Base-by-base conservation (phyloP, 1,140 invertebrate species). In the Drosophila albomicans region DNA sequence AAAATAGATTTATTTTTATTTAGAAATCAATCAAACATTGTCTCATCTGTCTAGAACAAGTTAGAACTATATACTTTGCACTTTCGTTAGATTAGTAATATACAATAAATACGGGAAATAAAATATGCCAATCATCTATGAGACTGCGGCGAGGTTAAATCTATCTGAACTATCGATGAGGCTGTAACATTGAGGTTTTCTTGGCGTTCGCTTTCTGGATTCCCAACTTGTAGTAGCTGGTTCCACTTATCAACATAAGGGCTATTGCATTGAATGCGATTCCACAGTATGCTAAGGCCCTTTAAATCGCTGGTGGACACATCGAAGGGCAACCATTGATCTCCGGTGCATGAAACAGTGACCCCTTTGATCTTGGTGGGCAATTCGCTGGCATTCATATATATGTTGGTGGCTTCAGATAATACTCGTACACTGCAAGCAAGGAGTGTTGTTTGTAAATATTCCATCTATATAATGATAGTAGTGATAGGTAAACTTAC, bases 301-400 rank as follows among this genome's bases (percentile, higher is more conserved):
- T 73, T 48, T 4, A 8, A 0, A 32, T 79, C 57, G 1, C 43
- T 45, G 1, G 43, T 49, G 7, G 49, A 35, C 10, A 71, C 13
- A 46, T 81, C 43, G 13, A 89, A 89, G 28, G 78, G 72, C 43
- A 74, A 35, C 54, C 68, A 89, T 30, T 66, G 61, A 16, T 61
- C 54, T 25, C 63, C 4, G 16, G n/a, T 49, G 45, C 8, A 13
- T 3, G 20, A 13, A 30, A 74, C 75, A 32, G 59, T 57, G 43
- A 81, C 69, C n/a, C 85, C 85, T 66, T 77, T 75, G 2, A 81
- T 25, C 15, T 78, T 78, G 25, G 38, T 54, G 10, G 85, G 85
- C 35, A 89, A 35, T 10, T 75, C 78, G 1, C 54, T 68, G 1
- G 59, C 41, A 10, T 89, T 89, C 1, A 89, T 62, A 13, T 61